Conservation (phyloP, 2,888 invertebrate genomes). For the Calameuta filiformis region DNA sequence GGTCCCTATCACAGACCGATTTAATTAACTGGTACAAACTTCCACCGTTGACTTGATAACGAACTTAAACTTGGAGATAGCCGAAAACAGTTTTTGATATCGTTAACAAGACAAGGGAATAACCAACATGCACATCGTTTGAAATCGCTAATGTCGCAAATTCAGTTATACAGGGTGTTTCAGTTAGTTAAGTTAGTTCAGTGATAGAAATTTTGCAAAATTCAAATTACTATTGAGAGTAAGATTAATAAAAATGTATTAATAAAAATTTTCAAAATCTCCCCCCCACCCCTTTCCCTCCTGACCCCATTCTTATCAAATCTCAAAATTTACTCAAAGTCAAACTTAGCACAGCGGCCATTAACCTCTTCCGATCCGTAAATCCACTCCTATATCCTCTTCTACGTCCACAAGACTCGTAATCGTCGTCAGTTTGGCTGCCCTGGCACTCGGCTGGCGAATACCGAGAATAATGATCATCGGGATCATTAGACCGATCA, state of each 20-base stretch:
- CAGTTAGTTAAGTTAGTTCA: background rate
- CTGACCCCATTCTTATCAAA: background rate
- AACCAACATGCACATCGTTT: background rate
- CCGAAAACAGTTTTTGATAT: background rate
- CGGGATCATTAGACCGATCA: background rate
- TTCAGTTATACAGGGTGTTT: background rate
- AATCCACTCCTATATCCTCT: background rate
- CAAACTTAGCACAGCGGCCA: background rate
- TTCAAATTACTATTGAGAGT: background rate
- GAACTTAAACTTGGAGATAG: background rate
- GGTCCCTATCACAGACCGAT: background rate
- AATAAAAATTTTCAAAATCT: too few relatives aligned
- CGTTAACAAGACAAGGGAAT: background rate
- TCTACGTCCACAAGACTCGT: background rate
- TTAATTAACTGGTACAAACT: background rate
- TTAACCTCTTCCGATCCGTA: background rate
- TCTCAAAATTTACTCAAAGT: background rate
- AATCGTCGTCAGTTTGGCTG: background rate
- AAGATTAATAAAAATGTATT: background rate
- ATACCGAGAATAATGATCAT: background rate
- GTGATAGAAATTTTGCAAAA: background rate
- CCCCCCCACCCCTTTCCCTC: too few relatives aligned
- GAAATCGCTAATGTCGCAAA: background rate
- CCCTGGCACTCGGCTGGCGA: background rate
- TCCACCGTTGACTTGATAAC: background rate